Evolutionary conservation across 2,797 vertebrate genomes (phyloP).

Genomic region (Phyllotis vaccarum): DNA sequence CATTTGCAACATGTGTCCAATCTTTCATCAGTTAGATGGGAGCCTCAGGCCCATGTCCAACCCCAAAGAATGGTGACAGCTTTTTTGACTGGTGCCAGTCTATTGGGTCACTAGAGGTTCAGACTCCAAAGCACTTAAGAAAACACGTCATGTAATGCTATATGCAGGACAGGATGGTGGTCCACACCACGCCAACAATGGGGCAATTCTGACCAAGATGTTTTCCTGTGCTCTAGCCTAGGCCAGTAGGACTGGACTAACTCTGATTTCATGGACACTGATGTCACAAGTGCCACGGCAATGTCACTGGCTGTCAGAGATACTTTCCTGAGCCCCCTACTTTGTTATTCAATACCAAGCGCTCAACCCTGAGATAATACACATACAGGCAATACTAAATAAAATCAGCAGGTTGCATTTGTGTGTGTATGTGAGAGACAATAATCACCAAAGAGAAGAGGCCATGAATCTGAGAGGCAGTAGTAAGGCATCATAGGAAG

Average conservation of each 20-base stretch:
- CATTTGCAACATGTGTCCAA: neutral
- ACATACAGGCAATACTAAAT: neutral
- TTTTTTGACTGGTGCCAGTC: neutral
- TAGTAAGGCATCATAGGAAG: neutral
- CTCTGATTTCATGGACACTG: neutral
- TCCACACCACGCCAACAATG: neutral
- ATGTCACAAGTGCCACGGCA: neutral
- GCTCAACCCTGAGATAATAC: neutral
- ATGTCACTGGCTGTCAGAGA: neutral
- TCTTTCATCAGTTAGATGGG: neutral
- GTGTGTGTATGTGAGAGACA: neutral
- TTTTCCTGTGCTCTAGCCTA: neutral
- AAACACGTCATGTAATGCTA: neutral
- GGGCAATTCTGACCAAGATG: neutral
- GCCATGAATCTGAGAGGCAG: neutral
- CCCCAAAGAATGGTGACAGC: neutral
- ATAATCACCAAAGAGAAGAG: neutral
- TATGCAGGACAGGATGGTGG: neutral
- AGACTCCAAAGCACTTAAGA: neutral
- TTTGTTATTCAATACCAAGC: neutral
- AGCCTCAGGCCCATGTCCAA: neutral
- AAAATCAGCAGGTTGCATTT: neutral
- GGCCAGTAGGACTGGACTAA: neutral
- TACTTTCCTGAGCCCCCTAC: neutral
- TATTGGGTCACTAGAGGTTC: neutral